Evolutionary conservation across 2,888 invertebrate species (phyloP).

Genomic region (Eupithecia subumbrata): DNA sequence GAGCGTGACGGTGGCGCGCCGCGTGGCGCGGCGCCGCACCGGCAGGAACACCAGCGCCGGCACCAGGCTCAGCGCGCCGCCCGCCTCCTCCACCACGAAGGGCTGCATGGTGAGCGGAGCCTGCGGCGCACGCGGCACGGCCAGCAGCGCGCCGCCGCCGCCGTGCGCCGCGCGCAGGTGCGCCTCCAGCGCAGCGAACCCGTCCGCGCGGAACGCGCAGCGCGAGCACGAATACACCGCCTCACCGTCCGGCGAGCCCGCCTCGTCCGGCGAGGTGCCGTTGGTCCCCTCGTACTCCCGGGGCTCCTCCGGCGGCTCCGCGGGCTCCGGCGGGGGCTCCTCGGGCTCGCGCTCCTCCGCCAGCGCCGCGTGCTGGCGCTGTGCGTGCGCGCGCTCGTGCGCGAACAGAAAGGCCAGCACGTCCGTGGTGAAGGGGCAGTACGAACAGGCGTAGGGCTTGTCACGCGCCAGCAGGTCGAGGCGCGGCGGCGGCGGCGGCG

Average conservation of each 20-base stretch:
- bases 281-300: conserved; percentile 48
- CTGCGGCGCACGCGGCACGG: conserved; percentile 86
- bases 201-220: conserved; percentile 78
- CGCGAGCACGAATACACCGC: conserved; percentile 78
- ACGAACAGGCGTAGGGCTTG: conserved; percentile 94
- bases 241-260: conserved; percentile 57
- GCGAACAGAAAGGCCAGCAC: conserved; percentile 95
- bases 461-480: conserved; percentile 84
- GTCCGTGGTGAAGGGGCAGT: conserved; percentile 95
- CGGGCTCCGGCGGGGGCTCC: conserved; percentile 46
- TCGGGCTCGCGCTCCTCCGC: conserved; percentile 44
- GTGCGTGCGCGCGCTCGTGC: conserved; percentile 93
- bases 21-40: conserved; percentile 93
- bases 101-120: conserved; percentile 94
- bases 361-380: conserved; percentile 51
- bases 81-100: conserved; percentile 90
- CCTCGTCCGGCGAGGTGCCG: conserved; percentile 55
- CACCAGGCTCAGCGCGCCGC: conserved; percentile 87
- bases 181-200: conserved; percentile 77
- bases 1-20: conserved; percentile 95
- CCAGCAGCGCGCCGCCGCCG: conserved; percentile 80
- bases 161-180: conserved; percentile 80
- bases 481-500: conserved; percentile 72
- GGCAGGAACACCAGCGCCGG: conserved; percentile 97
- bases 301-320: conserved; percentile 31